phyloP scores from a whole-genome alignment of 2,797 vertebrate genomes.

The Phoeniculus purpureus region DNA sequence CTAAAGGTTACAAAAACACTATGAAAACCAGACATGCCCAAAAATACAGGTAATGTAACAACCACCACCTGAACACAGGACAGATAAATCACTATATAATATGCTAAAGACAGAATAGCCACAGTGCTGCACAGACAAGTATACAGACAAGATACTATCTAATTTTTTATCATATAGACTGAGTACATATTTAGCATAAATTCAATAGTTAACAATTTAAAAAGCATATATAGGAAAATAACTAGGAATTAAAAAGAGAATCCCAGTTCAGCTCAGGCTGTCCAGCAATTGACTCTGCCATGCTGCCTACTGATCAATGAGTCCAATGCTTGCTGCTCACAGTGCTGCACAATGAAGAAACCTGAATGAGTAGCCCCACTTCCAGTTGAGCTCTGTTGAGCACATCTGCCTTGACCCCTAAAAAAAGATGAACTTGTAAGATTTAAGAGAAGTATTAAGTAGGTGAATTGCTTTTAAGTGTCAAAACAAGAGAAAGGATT shows the following conservation, averaged over 20 bases:
- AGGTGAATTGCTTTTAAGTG: neutral
- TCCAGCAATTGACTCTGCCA: neutral
- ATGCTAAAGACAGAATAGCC: neutral
- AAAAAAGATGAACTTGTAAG: neutral
- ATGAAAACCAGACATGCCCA: neutral
- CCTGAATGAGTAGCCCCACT: neutral
- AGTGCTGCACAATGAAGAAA: neutral
- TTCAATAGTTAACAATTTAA: neutral
- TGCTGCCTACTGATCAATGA: neutral
- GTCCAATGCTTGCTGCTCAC: neutral
- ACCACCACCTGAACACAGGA: neutral
- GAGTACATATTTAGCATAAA: neutral
- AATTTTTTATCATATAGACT: neutral
- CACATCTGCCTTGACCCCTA: neutral
- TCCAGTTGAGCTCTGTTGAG: neutral
- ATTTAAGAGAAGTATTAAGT: neutral
- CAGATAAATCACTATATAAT: neutral
- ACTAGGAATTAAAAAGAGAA: neutral
- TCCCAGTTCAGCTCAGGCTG: neutral
- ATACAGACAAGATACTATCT: neutral
- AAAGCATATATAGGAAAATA: neutral
- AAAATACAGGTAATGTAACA: neutral
- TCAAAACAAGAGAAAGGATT: neutral
- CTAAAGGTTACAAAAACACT: neutral
- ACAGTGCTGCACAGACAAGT: neutral